Base-by-base conservation (phyloP, 2,888 invertebrate species). In the Emmelina monodactyla region DNA sequence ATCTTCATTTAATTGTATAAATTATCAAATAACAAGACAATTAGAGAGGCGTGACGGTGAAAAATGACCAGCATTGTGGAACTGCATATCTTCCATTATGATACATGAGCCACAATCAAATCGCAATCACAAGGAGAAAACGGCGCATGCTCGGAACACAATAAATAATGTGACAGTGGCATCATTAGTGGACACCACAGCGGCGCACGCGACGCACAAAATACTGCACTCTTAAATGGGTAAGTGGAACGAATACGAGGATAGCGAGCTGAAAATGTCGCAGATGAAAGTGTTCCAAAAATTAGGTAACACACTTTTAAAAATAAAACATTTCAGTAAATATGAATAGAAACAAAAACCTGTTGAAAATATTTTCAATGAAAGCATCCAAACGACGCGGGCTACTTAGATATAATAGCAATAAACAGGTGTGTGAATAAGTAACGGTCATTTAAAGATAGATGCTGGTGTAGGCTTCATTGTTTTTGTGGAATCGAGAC, bases 101-200 rank as follows among this genome's bases (percentile, higher is more conserved):
- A 25, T 25, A 11, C 25, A 10, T 10, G 25, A 25, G 25, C 4
- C n/a, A 19, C n/a, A 25, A 3, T 25, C 25, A 9, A 19, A 19
- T 19, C 25, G 25, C 3, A 11, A 11, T 9, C 6, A 5, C 19
- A 10, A 11, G 32, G 57, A 56, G 54, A 55, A 56, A 56, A 51
- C 45, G 22, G 34, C 28, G 34, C 35, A 40, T 37, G 39, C 39
- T 35, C 46, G 47, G 44, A 46, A 49, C 48, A 42, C 51, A 39
- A 43, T 47, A 50, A 50, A 58, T 58, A 44, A 54, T 55, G 53
- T 52, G 53, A 50, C 51, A 47, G 48, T 38, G 40, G 41, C 32
- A 37, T 16, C 19, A 36, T 38, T 33, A 35, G 28, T 14, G 1
- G 15, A 14, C 11, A 29, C 33, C 34, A 37, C 39, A 32, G 32